Conservation (phyloP, 2,797 vertebrate species). For the Cirrhinus mrigala region DNA sequence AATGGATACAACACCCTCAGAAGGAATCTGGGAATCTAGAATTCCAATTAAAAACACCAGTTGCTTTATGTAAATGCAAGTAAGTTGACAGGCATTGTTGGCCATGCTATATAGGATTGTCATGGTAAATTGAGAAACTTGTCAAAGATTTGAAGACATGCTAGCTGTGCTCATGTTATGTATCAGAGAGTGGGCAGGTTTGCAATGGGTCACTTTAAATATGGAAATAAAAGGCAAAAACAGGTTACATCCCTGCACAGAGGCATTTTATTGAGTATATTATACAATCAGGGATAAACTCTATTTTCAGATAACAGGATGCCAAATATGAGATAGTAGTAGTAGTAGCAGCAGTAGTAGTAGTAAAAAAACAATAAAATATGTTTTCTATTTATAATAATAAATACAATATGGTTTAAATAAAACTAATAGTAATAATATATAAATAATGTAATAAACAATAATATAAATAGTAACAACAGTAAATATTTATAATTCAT, state of each 20-base stretch:
- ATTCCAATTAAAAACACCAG: slow-evolving; percentile 9
- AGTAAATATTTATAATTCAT: too few relatives aligned
- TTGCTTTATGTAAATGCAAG: slow-evolving; percentile 12
- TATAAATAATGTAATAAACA: too few relatives aligned
- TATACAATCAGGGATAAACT: neutral
- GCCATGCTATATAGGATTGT: neutral
- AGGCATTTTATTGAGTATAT: neutral
- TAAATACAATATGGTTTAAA: too few relatives aligned
- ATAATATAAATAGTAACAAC: too few relatives aligned
- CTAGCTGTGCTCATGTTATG: neutral
- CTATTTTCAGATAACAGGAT: neutral
- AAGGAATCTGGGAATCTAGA: slow-evolving; percentile 31
- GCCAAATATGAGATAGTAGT: neutral
- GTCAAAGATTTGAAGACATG: slow-evolving; percentile 12
- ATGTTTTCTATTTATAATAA: too few relatives aligned
- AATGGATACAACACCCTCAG: slow-evolving; percentile 38
- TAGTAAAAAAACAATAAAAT: too few relatives aligned
- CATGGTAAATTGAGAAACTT: slow-evolving; percentile 32
- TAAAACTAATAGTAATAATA: too few relatives aligned
- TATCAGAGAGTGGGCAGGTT: neutral
- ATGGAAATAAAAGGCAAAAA: neutral
- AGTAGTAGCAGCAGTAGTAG: too few relatives aligned
- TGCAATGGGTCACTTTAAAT: neutral
- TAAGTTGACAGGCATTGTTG: neutral
- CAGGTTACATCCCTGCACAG: neutral